These are phyloP conservation scores for Berghia stephanieae DNA, from an alignment of 1,140 invertebrate genomes.

Conservation along the genomic window DNA sequence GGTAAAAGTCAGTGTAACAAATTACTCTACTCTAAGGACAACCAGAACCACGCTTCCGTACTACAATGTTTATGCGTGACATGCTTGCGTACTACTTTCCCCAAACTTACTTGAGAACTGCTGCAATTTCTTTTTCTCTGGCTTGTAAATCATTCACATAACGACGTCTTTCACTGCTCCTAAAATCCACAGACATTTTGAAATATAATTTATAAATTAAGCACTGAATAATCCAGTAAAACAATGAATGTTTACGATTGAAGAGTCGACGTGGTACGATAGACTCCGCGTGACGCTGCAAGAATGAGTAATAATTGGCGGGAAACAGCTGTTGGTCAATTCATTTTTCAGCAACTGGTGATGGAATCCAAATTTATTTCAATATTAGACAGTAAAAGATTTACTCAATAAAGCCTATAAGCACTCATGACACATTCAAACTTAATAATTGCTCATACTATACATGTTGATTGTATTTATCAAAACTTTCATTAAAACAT, in stretches of 20 bases:
- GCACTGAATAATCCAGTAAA: conserved; percentile 1
- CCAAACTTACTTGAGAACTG: conserved; percentile 54
- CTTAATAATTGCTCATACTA: too few species aligned
- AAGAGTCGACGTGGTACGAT: conserved; percentile 38
- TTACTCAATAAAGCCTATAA: too few species aligned
- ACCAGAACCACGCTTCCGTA: conserved; percentile 45
- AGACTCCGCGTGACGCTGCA: conserved; percentile 45
- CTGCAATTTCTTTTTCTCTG: conserved; percentile 48
- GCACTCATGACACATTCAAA: too few species aligned
- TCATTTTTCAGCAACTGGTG: too few species aligned
- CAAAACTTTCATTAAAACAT: too few species aligned
- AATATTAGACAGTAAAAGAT: too few species aligned
- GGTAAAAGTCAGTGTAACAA: too few species aligned
- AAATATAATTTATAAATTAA: conserved; percentile 23
- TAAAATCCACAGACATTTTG: conserved; percentile 50
- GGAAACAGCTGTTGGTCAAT: conserved; percentile 62
- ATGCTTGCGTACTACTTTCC: conserved; percentile 49
- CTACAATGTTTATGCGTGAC: conserved; percentile 56
- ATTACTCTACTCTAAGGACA: conserved; percentile 50
- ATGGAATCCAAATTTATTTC: too few species aligned
- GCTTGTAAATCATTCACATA: conserved; percentile 44
- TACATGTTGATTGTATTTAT: too few species aligned
- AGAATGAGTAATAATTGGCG: conserved; percentile 64
- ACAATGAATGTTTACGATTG: conserved; percentile 28
- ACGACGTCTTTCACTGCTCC: conserved; percentile 44